Percentiles rank a stretch among this genome's conserved stretches.
Evolutionary conservation across 2,888 invertebrate genomes (phyloP).

Genomic region (Caenorhabditis sp.): DNA sequence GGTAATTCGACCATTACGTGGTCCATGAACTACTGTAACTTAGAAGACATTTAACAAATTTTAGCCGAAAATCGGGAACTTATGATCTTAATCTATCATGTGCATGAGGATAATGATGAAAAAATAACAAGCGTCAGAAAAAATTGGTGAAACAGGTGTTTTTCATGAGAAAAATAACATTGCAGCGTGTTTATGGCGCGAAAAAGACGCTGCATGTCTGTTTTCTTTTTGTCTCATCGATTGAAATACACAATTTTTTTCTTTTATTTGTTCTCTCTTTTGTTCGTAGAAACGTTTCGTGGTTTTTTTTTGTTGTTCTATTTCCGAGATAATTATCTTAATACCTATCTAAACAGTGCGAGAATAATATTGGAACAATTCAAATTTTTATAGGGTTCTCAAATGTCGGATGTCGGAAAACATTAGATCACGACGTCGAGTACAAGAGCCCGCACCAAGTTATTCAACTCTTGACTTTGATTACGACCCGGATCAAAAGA

Average conservation of each 20-base stretch:
- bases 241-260: neutral
- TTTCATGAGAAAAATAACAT: slow-evolving; percentile 2
- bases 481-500: slow-evolving; percentile 42
- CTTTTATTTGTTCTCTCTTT: slow-evolving; percentile 10
- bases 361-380: neutral
- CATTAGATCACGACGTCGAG: slow-evolving; percentile 50
- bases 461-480: slow-evolving; percentile 22
- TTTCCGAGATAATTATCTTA: neutral
- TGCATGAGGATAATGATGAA: no score
- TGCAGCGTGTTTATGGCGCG: slow-evolving; percentile 27
- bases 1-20: slow-evolving; percentile 40
- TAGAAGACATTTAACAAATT: neutral
- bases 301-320: neutral
- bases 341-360: neutral
- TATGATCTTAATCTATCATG: no score
- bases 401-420: slow-evolving; percentile 60
- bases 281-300: neutral
- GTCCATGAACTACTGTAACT: slow-evolving; percentile 33
- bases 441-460: slow-evolving; percentile 24
- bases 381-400: slow-evolving; percentile 2
- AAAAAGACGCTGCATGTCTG: slow-evolving; percentile 14
- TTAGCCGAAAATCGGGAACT: neutral
- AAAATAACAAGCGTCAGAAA: no score
- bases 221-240: neutral
- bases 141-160: neutral